Percentiles rank a stretch among this genome's conserved stretches.
Conservation (phyloP, 2,113 vertebrate species). For the Centropristis striata region DNA sequence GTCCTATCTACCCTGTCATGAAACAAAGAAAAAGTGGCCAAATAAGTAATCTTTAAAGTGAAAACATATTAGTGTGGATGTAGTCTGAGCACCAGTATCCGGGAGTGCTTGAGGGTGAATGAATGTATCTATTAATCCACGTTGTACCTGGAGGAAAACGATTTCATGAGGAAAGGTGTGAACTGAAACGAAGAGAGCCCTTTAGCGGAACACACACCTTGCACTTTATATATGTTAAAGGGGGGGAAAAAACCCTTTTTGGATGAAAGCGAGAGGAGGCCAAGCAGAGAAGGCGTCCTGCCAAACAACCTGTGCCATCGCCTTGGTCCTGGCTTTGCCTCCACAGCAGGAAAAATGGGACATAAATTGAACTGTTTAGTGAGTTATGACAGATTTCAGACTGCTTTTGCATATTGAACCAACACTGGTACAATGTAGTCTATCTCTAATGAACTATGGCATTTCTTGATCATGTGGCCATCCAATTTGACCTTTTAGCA, state of each 20-base stretch:
- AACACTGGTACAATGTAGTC: conserved; percentile 49
- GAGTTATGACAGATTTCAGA: conserved; percentile 40
- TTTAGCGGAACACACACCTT: conserved; percentile 65
- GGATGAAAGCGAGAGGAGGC: background rate
- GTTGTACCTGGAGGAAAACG: conserved; percentile 24
- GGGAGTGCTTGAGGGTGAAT: conserved; percentile 43
- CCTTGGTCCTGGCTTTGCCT: conserved; percentile 67
- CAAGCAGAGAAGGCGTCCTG: conserved; percentile 64
- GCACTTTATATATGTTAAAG: conserved; percentile 62
- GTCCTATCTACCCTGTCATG: too few species aligned
- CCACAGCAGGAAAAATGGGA: conserved; percentile 45
- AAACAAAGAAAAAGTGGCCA: too few species aligned
- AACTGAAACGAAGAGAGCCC: conserved; percentile 33
- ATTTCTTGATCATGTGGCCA: conserved; percentile 38
- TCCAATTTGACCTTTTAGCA: conserved; percentile 42
- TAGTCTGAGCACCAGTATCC: conserved; percentile 7
- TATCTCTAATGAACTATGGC: conserved; percentile 32
- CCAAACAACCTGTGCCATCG: conserved; percentile 82
- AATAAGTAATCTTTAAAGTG: too few species aligned
- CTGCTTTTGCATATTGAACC: conserved; percentile 57
- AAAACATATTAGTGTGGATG: background rate
- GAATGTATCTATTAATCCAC: conserved; percentile 30
- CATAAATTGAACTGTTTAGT: conserved; percentile 10
- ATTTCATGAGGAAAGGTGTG: conserved; percentile 49
- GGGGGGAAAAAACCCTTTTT: conserved; percentile 2